A percentile compares a stretch with the other conserved stretches of the same genome.
phyloP scores from a whole-genome alignment of 2,797 vertebrate species.

The Megalops cyprinoides region DNA sequence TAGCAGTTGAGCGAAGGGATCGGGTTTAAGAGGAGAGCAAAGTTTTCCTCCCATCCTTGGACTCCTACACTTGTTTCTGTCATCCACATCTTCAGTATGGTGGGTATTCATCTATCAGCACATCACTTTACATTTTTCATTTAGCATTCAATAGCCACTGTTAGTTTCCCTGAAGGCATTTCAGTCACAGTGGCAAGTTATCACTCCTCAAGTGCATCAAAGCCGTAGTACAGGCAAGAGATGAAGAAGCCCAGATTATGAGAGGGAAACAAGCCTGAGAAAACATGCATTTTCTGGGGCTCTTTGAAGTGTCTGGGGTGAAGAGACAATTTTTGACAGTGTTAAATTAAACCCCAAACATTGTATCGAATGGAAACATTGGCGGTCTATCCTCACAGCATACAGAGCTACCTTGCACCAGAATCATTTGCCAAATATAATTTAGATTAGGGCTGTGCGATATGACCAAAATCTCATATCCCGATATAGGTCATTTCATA shows the following conservation, averaged over 20 bases:
- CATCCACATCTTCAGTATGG: constrained; percentile 51
- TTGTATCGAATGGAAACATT: constrained; percentile 33
- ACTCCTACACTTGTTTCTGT: not conserved
- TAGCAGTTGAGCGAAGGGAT: not conserved
- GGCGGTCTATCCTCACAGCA: constrained; percentile 59
- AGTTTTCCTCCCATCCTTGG: not conserved
- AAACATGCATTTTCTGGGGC: constrained; percentile 53
- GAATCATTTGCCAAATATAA: constrained; percentile 62
- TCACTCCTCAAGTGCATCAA: constrained; percentile 31
- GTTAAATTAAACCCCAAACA: constrained; percentile 60
- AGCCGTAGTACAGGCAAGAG: constrained; percentile 39
- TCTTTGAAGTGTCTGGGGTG: constrained; percentile 62
- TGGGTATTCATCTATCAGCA: constrained; percentile 49
- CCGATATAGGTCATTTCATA: too few species aligned
- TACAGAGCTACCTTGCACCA: constrained; percentile 61
- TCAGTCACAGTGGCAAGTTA: constrained; percentile 49
- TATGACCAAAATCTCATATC: too few species aligned
- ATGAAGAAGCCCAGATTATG: constrained; percentile 47
- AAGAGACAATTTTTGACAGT: constrained; percentile 59
- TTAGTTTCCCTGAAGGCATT: constrained; percentile 55
- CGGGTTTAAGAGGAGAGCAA: not conserved
- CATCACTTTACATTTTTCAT: constrained; percentile 57
- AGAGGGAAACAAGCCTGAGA: constrained; percentile 56
- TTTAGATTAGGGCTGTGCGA: too few species aligned
- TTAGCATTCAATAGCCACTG: constrained; percentile 56